These are phyloP conservation scores for Pleuronectes platessa DNA, from an alignment of 2,113 vertebrate species.

Conservation along the genomic window DNA sequence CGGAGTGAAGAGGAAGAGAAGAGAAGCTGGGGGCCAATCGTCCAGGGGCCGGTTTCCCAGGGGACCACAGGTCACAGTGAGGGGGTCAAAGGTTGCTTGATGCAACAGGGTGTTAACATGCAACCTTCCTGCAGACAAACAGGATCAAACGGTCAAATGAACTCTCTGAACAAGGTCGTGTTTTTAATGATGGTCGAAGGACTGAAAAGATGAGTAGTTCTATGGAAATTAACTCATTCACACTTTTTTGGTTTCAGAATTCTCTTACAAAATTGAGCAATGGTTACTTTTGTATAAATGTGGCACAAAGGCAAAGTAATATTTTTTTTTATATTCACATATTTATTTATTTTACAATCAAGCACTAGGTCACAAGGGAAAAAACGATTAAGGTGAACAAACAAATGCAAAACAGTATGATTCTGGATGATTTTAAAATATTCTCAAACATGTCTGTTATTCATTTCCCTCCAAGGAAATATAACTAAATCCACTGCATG, in stretches of 20 bases:
- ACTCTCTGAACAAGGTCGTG: neutral
- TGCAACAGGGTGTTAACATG: constrained; percentile 50
- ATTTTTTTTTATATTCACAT: neutral
- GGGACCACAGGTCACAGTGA: constrained; percentile 59
- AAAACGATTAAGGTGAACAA: neutral
- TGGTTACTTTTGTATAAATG: neutral
- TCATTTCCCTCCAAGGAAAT: neutral
- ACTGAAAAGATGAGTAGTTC: constrained; percentile 7
- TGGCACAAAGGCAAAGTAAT: neutral
- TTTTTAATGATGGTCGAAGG: constrained; percentile 11
- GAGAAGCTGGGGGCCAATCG: constrained; percentile 34
- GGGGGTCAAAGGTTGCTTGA: constrained; percentile 61
- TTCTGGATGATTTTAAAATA: neutral
- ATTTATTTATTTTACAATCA: neutral
- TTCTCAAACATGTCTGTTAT: neutral
- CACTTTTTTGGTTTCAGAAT: constrained; percentile 3
- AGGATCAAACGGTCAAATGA: constrained; percentile 47
- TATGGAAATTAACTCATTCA: constrained; percentile 5
- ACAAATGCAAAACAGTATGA: neutral
- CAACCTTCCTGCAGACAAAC: constrained; percentile 37
- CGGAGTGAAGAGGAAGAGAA: too few relatives aligned
- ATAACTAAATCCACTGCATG: neutral
- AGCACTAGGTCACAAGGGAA: neutral
- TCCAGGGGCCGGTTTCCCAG: constrained; percentile 57
- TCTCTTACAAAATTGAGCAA: neutral